Conservation (phyloP, 2,113 vertebrate species). For the Mobula hypostoma region DNA sequence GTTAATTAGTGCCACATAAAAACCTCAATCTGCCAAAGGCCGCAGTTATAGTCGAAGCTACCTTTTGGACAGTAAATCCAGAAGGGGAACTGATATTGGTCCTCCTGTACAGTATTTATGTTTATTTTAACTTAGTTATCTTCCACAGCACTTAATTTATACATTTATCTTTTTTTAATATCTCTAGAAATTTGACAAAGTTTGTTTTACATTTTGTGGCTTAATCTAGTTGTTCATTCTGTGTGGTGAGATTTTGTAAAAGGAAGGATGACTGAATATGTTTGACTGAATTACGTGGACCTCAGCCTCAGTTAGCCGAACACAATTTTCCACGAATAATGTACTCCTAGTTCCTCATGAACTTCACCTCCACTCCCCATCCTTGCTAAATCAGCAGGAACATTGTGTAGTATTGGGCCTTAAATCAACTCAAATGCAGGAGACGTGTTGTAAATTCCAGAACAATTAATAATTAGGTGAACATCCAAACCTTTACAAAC, state of each 20-base stretch:
- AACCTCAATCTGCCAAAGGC: conserved; percentile 40
- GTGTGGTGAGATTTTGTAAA: conserved; percentile 17
- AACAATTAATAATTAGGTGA: not conserved
- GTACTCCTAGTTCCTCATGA: not conserved
- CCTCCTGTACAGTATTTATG: conserved; percentile 77
- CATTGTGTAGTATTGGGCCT: not conserved
- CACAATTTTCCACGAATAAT: not conserved
- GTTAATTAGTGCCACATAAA: conserved; percentile 43
- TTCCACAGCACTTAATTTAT: conserved; percentile 74
- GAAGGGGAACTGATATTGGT: conserved; percentile 45
- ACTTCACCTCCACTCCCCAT: not conserved
- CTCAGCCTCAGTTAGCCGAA: not conserved
- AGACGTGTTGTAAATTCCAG: not conserved
- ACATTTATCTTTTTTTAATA: conserved; percentile 48
- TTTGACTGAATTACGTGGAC: not conserved
- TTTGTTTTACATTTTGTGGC: conserved; percentile 23
- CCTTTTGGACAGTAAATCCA: conserved; percentile 39
- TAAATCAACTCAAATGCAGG: conserved; percentile 1
- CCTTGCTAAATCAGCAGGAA: not conserved
- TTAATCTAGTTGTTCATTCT: conserved; percentile 13
- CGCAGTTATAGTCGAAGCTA: conserved; percentile 43
- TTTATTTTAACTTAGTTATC: conserved; percentile 53
- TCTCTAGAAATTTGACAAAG: conserved; percentile 21
- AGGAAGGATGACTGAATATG: not conserved
- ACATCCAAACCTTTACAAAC: not conserved